Evolutionary conservation across 1,140 invertebrate genomes (phyloP), one percentile per base, ranked within the genome.

Genomic region (Drosophila bocqueti): DNA sequence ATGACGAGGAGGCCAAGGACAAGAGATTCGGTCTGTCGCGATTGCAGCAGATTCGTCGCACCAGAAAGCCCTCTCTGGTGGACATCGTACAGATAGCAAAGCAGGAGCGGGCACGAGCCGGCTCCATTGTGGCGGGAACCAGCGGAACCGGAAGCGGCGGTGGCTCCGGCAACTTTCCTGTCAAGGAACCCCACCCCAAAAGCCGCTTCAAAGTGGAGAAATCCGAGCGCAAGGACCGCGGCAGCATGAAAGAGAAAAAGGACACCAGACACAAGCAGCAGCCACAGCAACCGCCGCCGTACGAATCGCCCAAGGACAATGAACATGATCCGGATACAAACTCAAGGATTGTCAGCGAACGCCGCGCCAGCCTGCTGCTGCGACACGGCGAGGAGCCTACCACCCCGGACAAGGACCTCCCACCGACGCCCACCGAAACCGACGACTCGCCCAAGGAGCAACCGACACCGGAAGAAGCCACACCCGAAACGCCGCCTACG

Each of bases 1-100:
- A 95, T 84, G 95, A 96, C 83, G 91, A 93, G 73, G 92, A 93
- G 66, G 78, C 81, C 38, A 85, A 87, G 52, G 83, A 92, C 46
- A 83, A 78, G 47, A 76, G 83, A 8, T 79, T 91, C 36, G 85
- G 91, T 13, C 47, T 91, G 45, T 87, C 91, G 46, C 91, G 83
- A 52, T 57, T 92, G 42, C 91, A 92, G 62, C 84, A 93, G 57
- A 92, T 91, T 60, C 82, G 92, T 9, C 79, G 83, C 52, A 92
- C 83, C n/a, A 78, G 92, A 26, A 92, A 92, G 24, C 92, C 92
- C 11, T 93, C 92, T 0, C 66, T 93, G 36, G 86, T 93, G 43
- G 92, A 93, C 72, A 92, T 93, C 29, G 92, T 93, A 15, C 90
- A 93, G 67, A 93, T 93, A 60, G 92, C 92, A 38, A 92, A 92